Base-by-base conservation (phyloP, 2,888 invertebrate genomes). In the Ochropleura leucogaster region DNA sequence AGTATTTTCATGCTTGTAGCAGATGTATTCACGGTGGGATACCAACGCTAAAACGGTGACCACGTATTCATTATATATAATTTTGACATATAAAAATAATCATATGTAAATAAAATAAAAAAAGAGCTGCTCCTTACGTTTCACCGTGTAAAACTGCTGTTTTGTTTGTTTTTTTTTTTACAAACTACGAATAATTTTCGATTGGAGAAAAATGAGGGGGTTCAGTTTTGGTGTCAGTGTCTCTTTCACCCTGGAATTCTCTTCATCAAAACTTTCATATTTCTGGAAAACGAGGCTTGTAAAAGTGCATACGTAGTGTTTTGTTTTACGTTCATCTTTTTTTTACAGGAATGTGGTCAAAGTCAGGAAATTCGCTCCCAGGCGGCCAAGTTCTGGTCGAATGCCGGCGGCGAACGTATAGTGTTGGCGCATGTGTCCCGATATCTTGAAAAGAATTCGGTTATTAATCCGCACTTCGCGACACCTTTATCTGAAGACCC, bases 321-420 rank as follows among this genome's bases (percentile, higher is more conserved):
- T 8, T 62, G 12, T 9, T 16, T 40, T 55, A 55, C 30, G 14
- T 72, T 42, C 7, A 6, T 14, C 40, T 30, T 51, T 65, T 64
- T 64, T 69, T 57, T 63, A 10, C 83, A 96, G 96, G 95, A 94
- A 79, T 96, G 96, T 82, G 95, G 95, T 0, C 95, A 95, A 86
- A 89, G 89, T 42, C 85, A 83, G 5, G 47, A 30, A 0, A 42
- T 92, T 3, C 93, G 93, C 0, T 71, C 53, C 0, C 88, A 92
- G 0, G 93, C 93, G 0, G 72, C 81, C 0, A 75, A 70, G 0
- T 93, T 93, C 83, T 96, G 96, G 96, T 85, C 87, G 8, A 77
- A 87, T 0, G 86, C 93, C 3, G 89, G 88, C 42, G 96, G 95
- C 8, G 94, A 95, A n/a, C 78, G 85, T 4, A 87, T 93, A 14